Percentiles rank a stretch among this genome's conserved stretches.
Conservation (phyloP, 2,888 invertebrate genomes). For the Drosophila niveifrons region DNA sequence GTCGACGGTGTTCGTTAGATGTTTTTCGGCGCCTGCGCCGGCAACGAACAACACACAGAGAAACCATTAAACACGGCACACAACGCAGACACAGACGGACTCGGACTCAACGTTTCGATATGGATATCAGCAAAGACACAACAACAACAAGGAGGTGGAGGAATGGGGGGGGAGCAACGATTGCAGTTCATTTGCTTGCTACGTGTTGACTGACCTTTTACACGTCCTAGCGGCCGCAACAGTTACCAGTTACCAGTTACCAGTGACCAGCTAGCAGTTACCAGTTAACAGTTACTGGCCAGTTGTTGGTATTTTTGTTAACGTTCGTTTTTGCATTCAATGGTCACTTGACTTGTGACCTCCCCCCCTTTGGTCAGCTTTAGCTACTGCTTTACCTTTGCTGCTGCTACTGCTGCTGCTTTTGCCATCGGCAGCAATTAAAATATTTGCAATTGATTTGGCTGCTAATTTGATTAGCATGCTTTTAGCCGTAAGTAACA, state of each 20-base stretch:
- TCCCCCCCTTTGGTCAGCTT: neutral
- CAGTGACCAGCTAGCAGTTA: conserved; percentile 2
- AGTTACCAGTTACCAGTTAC: conserved; percentile 14
- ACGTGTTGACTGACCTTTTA: conserved; percentile 45
- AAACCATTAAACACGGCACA: conserved; percentile 19
- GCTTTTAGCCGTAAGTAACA: conserved; percentile 18
- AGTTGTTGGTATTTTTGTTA: conserved; percentile 14
- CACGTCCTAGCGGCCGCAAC: conserved; percentile 28
- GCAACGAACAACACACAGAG: conserved; percentile 19
- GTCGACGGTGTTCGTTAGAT: conserved; percentile 13
- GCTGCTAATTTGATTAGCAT: conserved; percentile 49
- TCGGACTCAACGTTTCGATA: conserved; percentile 8
- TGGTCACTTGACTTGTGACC: neutral
- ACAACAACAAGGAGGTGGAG: conserved; percentile 4
- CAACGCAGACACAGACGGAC: conserved; percentile 1
- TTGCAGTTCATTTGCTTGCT: conserved; percentile 61
- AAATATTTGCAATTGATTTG: conserved; percentile 54
- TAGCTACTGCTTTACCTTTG: neutral
- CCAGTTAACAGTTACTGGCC: neutral
- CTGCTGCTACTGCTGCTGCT: neutral
- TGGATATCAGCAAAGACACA: conserved; percentile 38
- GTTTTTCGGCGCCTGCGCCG: conserved; percentile 61
- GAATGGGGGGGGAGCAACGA: conserved; percentile 2
- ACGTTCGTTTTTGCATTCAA: conserved; percentile 4
- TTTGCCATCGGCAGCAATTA: conserved; percentile 34